phyloP scores from a whole-genome alignment of 2,888 invertebrate species.

The Lacanobia oleracea region DNA sequence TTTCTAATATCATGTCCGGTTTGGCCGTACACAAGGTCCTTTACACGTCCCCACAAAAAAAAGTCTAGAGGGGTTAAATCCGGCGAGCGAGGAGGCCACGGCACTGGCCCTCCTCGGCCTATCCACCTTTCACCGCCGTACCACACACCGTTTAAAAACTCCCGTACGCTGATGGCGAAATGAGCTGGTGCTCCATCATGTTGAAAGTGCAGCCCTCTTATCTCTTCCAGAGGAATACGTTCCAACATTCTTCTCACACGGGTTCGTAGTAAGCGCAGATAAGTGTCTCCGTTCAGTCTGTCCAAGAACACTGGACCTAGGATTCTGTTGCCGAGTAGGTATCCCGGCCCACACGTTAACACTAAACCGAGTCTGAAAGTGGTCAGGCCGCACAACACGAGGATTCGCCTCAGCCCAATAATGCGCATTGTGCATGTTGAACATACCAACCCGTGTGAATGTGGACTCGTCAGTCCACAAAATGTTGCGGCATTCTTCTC shows the following conservation, averaged over 20 bases:
- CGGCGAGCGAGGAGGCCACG: constrained; percentile 2
- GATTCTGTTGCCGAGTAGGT: no score
- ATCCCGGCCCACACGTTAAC: no score
- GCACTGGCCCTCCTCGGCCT: constrained; percentile 14
- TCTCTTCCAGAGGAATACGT: not conserved
- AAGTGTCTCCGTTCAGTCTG: constrained; percentile 3
- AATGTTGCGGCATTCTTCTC: no score
- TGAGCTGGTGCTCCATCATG: no score
- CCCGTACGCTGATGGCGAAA: no score
- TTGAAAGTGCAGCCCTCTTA: no score
- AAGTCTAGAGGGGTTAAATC: constrained; percentile 1
- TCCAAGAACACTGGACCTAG: no score
- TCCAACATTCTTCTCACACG: constrained; percentile 13
- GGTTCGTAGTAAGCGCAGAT: constrained; percentile 12
- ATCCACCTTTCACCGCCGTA: constrained; percentile 10
- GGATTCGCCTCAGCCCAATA: constrained; percentile 2
- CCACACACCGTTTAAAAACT: no score
- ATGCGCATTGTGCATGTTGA: constrained; percentile 36
- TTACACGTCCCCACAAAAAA: not conserved
- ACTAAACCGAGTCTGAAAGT: constrained; percentile 33
- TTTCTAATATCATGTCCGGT: not conserved
- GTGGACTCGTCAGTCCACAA: constrained; percentile 12
- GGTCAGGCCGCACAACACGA: constrained; percentile 31
- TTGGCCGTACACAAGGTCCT: constrained; percentile 1
- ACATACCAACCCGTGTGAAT: constrained; percentile 27